Conservation (phyloP, 1,140 invertebrate genomes). For the Neodiprion fabricii region DNA sequence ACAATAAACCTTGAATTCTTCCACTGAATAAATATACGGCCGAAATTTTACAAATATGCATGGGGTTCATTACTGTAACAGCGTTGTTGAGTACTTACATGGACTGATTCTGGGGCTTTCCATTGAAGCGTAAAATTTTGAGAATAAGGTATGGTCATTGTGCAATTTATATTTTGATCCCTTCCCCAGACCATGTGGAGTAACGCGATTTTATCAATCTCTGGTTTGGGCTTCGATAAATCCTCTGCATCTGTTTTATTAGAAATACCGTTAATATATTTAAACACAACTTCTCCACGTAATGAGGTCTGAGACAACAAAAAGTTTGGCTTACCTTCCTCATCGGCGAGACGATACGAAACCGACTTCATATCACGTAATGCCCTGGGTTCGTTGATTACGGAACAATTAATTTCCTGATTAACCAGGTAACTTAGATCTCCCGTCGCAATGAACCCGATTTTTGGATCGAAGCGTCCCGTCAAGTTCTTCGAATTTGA, state of each 20-base stretch:
- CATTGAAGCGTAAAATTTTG: conserved; percentile 25
- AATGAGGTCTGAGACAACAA: too few relatives aligned
- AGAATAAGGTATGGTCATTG: too few relatives aligned
- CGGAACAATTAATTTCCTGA: conserved; percentile 30
- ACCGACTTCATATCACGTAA: too few relatives aligned
- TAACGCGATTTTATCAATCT: conserved; percentile 35
- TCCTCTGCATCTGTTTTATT: conserved; percentile 24
- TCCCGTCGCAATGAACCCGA: conserved; percentile 63
- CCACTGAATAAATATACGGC: too few relatives aligned
- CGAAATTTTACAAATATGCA: too few relatives aligned
- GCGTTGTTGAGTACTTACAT: conserved; percentile 27
- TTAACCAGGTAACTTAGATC: conserved; percentile 59
- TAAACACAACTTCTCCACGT: too few relatives aligned
- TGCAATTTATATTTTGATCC: conserved; percentile 21
- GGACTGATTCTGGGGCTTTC: conserved; percentile 35
- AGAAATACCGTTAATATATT: too few relatives aligned
- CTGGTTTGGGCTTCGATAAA: conserved; percentile 28
- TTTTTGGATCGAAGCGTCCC: conserved; percentile 64
- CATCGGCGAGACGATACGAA: too few relatives aligned
- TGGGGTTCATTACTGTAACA: conserved; percentile 15
- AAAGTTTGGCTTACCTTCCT: too few relatives aligned
- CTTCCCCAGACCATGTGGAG: conserved; percentile 41
- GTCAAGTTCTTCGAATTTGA: conserved; percentile 33
- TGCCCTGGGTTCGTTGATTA: conserved; percentile 36
- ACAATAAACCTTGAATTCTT: too few relatives aligned